These are phyloP conservation scores for Hassar affinis DNA, from an alignment of 2,113 vertebrate species.

Conservation along the genomic window DNA sequence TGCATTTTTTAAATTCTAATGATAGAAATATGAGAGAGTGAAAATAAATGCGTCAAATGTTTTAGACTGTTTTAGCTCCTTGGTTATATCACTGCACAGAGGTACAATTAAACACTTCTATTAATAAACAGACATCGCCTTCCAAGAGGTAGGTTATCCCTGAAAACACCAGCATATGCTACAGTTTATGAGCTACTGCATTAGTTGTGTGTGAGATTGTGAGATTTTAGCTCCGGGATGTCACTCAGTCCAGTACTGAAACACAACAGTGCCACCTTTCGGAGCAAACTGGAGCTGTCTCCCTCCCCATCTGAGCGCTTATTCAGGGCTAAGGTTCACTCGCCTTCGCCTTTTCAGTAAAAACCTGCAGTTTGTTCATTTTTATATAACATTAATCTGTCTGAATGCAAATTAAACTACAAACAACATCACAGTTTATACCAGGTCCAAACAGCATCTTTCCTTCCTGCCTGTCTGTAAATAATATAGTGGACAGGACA, in stretches of 20 bases:
- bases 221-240: constrained; percentile 3
- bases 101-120: not conserved
- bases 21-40: not conserved
- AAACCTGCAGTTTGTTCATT: not conserved
- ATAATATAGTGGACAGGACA: not conserved
- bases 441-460: not conserved
- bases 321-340: constrained; percentile 8
- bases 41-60: no score
- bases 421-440: not conserved
- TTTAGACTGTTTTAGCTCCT: not conserved
- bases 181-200: not conserved
- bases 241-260: constrained; percentile 58
- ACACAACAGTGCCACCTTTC: constrained; percentile 96
- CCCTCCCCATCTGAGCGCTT: not conserved
- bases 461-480: not conserved
- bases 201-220: constrained; percentile 20
- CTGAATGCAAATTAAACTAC: not conserved
- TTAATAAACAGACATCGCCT: no score
- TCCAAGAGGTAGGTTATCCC: not conserved
- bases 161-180: not conserved
- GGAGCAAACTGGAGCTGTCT: constrained; percentile 54
- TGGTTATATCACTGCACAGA: not conserved
- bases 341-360: not conserved
- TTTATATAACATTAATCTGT: not conserved
- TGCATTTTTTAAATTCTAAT: not conserved